Conservation (phyloP, 2,113 vertebrate species). For the Loxodonta africana region DNA sequence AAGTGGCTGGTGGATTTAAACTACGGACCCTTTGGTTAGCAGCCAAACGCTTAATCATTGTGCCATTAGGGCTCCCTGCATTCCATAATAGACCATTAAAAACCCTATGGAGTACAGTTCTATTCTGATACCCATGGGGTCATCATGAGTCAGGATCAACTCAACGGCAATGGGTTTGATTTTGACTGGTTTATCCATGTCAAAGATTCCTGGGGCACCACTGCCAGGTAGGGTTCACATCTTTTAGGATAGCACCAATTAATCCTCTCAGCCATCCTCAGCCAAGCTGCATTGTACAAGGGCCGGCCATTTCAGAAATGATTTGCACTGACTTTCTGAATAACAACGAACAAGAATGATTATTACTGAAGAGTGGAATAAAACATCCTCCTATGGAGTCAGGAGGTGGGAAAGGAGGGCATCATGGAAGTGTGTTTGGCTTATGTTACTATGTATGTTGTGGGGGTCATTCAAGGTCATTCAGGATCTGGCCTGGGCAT, state of each 20-base stretch:
- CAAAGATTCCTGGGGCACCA: background rate
- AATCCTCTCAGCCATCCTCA: background rate
- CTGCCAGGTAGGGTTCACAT: background rate
- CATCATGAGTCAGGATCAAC: too few species aligned
- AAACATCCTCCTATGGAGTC: background rate
- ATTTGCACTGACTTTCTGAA: slow-evolving; percentile 29
- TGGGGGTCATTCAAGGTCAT: background rate
- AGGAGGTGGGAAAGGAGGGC: slow-evolving; percentile 31
- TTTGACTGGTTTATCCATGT: too few species aligned
- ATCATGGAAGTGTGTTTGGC: slow-evolving; percentile 54
- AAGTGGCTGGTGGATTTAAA: too few species aligned
- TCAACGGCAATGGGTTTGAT: too few species aligned
- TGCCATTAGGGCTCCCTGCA: too few species aligned
- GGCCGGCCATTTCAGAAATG: background rate
- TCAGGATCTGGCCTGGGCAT: background rate
- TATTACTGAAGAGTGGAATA: background rate
- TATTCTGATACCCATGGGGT: too few species aligned
- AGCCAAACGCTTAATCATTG: too few species aligned
- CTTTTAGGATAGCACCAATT: background rate
- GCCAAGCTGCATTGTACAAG: background rate
- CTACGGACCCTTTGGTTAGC: too few species aligned
- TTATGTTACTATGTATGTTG: background rate
- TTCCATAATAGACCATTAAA: too few species aligned
- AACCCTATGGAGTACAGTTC: too few species aligned
- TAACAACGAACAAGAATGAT: background rate